Evolutionary conservation across 37 sponge, comb jelly and placozoan species (phyloP), one percentile per base, ranked within the genome.

Genomic region (Cladorhizidae sp.): DNA sequence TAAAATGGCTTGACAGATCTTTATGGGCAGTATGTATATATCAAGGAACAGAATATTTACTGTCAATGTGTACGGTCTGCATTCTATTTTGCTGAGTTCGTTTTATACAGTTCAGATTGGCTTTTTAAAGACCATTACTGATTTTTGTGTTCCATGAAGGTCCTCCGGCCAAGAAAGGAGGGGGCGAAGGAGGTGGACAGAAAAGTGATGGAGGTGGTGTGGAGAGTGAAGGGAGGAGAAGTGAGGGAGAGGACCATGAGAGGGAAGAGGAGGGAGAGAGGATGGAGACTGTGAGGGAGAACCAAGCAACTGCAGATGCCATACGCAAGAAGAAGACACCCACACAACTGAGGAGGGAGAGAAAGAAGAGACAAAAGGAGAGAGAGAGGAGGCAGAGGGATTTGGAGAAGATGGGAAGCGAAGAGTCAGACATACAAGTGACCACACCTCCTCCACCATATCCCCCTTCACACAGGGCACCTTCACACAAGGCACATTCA

Each of bases 311-410:
- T 64, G 40, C 43, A 36, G 32, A 35, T 5, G 49, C 8, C 40
- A 73, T 31, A 23, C 23, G 64, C 12, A 87, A 74, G 38, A 88
- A 88, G 73, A 88, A 88, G 73, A 88, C 88, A 0, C 88, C 88
- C 0, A 88, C 88, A 15, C 88, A 88, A 32, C 83, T 81, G 29
- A 67, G 88, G 25, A 58, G 88, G 28, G 88, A 88, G 71, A 76
- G 88, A 45, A 88, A 88, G 72, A 88, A 76, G 64, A 37, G 88
- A 3, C 83, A 88, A 45, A 77, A 64, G 58, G 83, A 82, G 36
- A 29, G 83, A 77, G 83, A 88, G 36, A 70, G 73, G 41, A 40
- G 74, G 45, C 74, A 86, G 57, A 78, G 55, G 39, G 74, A 70
- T 50, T 39, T 69, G 28, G 79, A 85, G 73, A 77, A 74, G 37